phyloP scores from a whole-genome alignment of 2,888 invertebrate genomes.

The Formica aserva region DNA sequence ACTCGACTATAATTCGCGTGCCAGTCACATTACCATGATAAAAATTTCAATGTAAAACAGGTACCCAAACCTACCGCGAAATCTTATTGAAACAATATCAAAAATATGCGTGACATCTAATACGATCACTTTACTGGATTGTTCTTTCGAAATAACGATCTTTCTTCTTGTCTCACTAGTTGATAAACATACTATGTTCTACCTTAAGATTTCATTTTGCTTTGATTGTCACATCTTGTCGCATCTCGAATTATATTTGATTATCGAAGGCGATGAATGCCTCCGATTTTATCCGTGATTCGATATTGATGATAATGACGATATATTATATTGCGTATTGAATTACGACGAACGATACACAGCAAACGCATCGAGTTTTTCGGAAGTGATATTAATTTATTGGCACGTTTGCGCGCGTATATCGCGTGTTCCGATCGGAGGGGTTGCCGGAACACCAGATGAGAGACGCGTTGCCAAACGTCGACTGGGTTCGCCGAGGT shows the following conservation, averaged over 20 bases:
- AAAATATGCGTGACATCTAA: constrained; percentile 35
- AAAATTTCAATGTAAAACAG: constrained; percentile 54
- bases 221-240: background rate
- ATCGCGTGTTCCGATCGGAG: constrained; percentile 42
- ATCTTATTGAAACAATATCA: constrained; percentile 46
- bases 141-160: background rate
- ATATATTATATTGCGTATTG: background rate
- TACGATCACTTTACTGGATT: constrained; percentile 20
- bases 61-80: constrained; percentile 54
- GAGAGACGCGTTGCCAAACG: constrained; percentile 71
- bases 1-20: constrained; percentile 38
- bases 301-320: background rate
- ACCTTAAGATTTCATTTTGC: constrained; percentile 2
- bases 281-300: background rate
- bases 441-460: constrained; percentile 53
- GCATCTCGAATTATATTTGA: constrained; percentile 13
- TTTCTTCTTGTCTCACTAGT: background rate
- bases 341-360: constrained; percentile 3
- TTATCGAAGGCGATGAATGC: background rate
- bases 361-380: background rate
- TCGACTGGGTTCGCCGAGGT: constrained; percentile 71
- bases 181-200: background rate
- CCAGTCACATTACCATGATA: background rate
- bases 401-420: constrained; percentile 5
- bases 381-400: constrained; percentile 8